These are phyloP conservation scores for Pachycephus smyrnensis DNA, from an alignment of 2,888 invertebrate species.

Conservation along the genomic window DNA sequence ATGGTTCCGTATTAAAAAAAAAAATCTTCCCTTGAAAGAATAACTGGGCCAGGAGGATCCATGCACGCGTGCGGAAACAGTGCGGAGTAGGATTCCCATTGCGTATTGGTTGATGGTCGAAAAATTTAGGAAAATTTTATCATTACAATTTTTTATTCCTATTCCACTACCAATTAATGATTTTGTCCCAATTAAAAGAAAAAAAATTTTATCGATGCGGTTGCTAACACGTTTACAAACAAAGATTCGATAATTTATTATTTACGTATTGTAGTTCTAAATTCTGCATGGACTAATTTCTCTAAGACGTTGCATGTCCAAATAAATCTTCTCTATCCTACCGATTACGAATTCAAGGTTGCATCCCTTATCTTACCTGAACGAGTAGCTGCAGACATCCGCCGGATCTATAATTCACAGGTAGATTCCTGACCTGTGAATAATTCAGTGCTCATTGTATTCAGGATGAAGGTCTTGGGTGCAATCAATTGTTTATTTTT, in stretches of 20 bases:
- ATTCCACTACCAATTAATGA: background rate
- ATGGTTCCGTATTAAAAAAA: background rate
- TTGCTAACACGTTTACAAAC: no score
- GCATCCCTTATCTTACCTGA: no score
- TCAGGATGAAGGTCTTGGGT: no score
- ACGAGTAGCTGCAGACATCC: no score
- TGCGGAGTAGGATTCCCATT: background rate
- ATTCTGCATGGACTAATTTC: background rate
- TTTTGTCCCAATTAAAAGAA: background rate
- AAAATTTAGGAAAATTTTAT: background rate
- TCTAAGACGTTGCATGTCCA: background rate
- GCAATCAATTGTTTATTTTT: no score
- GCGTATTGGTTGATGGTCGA: background rate
- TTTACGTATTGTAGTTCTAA: background rate
- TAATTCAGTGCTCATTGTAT: no score
- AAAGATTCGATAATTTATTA: background rate
- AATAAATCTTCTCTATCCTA: background rate
- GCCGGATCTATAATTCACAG: no score
- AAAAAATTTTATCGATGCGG: no score
- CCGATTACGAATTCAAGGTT: background rate
- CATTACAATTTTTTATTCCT: background rate
- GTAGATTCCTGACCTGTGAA: no score
- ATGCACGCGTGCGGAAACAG: background rate
- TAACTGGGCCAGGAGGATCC: background rate
- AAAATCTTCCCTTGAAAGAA: background rate